Conservation (phyloP, 2,888 invertebrate genomes). For the Tiliacea citrago region DNA sequence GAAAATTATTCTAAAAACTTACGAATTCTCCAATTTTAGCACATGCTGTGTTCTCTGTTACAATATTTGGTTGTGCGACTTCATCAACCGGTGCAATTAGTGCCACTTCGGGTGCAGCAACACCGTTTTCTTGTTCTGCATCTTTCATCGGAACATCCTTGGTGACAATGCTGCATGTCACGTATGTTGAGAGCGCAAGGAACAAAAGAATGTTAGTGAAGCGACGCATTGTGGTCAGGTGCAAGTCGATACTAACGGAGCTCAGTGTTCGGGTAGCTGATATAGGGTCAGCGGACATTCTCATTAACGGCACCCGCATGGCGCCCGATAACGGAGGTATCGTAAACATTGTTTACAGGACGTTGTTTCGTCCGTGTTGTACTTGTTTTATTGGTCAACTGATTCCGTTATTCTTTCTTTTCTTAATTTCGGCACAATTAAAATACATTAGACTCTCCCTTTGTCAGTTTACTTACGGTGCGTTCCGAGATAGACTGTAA, state of each 20-base stretch:
- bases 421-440: neutral
- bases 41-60: slow-evolving; percentile 67
- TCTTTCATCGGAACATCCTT: slow-evolving; percentile 49
- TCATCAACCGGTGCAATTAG: slow-evolving; percentile 18
- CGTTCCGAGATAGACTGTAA: too few species aligned
- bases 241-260: slow-evolving; percentile 55
- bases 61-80: slow-evolving; percentile 24
- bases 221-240: slow-evolving; percentile 64
- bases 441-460: neutral
- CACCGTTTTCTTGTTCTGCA: slow-evolving; percentile 37
- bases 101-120: slow-evolving; percentile 12
- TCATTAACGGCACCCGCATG: slow-evolving; percentile 62
- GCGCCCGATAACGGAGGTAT: slow-evolving; percentile 56
- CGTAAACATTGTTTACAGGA: slow-evolving; percentile 54
- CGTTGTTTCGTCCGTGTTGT: slow-evolving; percentile 31
- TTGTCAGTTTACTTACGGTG: neutral
- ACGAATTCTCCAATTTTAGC: slow-evolving; percentile 81
- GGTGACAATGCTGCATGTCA: slow-evolving; percentile 72
- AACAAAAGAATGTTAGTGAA: slow-evolving; percentile 58
- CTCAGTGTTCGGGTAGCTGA: slow-evolving; percentile 38
- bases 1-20: slow-evolving; percentile 68
- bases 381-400: slow-evolving; percentile 19
- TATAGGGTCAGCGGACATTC: slow-evolving; percentile 59
- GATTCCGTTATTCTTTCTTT: slow-evolving; percentile 1
- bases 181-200: slow-evolving; percentile 66